Evolutionary conservation across 1,140 invertebrate genomes (phyloP).

Genomic region (Hesperophylax magnus): DNA sequence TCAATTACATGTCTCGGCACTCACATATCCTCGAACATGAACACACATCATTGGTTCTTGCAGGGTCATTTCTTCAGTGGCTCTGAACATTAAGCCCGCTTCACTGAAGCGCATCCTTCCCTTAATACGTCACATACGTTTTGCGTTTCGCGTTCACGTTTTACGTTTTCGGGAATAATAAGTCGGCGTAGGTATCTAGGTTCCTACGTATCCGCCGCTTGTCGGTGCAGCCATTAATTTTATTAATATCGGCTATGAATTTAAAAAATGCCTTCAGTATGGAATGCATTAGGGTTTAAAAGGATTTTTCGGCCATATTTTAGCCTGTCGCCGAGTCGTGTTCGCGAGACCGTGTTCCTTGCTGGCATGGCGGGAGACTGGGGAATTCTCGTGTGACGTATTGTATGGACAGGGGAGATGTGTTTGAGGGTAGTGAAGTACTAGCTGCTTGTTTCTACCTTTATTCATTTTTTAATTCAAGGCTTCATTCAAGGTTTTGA

Average conservation of each 20-base stretch:
- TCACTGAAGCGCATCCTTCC: constrained; percentile 6
- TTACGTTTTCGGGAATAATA: constrained; percentile 18
- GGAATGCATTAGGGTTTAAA: constrained; percentile 48
- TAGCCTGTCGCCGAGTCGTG: constrained; percentile 3
- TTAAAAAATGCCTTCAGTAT: constrained; percentile 55
- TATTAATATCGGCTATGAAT: constrained; percentile 57
- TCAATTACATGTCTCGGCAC: background rate
- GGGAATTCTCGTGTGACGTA: constrained; percentile 15
- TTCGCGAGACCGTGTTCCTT: constrained; percentile 22
- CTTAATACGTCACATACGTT: constrained; percentile 34
- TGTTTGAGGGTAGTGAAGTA: too few relatives aligned
- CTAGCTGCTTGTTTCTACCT: too few relatives aligned
- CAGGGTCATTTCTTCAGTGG: constrained; percentile 22
- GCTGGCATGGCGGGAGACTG: background rate
- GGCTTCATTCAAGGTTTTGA: too few relatives aligned
- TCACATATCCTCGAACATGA: background rate
- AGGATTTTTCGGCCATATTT: constrained; percentile 30
- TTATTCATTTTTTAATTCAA: too few relatives aligned
- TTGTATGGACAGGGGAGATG: constrained; percentile 21
- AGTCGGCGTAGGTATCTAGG: background rate
- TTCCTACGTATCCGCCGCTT: constrained; percentile 18
- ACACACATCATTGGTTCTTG: constrained; percentile 15
- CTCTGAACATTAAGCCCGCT: constrained; percentile 8
- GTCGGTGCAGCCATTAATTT: constrained; percentile 49
- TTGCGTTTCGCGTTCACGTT: background rate